Evolutionary conservation across 2,888 invertebrate genomes (phyloP), one percentile per base, ranked within the genome.

Genomic region (Crioceris asparagi): DNA sequence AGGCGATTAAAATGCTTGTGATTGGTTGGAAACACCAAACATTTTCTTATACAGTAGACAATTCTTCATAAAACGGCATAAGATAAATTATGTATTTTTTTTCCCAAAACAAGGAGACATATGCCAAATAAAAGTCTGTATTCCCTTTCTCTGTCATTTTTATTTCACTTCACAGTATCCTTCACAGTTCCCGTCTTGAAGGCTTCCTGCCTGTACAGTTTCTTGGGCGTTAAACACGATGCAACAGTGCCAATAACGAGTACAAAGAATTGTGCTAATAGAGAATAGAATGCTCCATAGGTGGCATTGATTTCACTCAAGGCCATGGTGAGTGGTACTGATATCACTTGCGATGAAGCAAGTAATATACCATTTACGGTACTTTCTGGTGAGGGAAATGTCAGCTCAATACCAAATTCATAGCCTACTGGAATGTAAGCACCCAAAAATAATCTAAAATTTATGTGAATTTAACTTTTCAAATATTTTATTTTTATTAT

Each of bases 341-440:
- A 50, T 5, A 48, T 17, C 15, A 49, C 32, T 45, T 52, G 52
- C 12, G 52, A 42, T 33, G 46, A 37, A 3, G 51, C 49, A 11
- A 52, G 37, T 3, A 54, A 39, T 10, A 54, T 43, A 21, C 52
- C 51, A 7, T 48, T 36, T 17, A 47, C 47, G 10, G 52, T 53
- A 16, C 43, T 49, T 39, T 54, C 54, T 33, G 46, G 39, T 17
- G 44, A 34, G n/a, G 53, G 53, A 39, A 44, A 53, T 4, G 53
- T 51, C 29, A 54, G 29, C 39, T 54, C 54, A 32, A 50, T 45
- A 3, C 47, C 50, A 12, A 51, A 32, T 44, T 54, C 54, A 17
- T 51, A 47, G 11, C 53, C 52, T 5, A 51, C 48, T n/a, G 47
- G 44, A 47, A 48, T 45, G 18, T 53, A 55, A 7, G 50, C 44